Base-by-base conservation (phyloP, 2,797 vertebrate genomes). In the Cephalopachus bancanus region DNA sequence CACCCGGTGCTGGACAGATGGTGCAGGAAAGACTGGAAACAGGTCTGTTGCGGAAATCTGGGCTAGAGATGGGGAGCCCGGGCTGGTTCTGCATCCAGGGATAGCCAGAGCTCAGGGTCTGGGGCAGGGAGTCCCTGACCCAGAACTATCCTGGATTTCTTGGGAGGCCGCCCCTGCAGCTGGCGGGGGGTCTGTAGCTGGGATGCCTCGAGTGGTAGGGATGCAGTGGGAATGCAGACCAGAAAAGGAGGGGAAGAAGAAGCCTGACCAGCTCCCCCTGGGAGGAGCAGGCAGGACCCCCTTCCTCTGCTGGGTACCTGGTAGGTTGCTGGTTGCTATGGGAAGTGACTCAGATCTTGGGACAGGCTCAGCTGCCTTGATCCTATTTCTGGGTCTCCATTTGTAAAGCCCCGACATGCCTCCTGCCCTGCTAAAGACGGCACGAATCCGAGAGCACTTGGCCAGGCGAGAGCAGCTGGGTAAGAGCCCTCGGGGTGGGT, bases 391-490 rank as follows among this genome's bases (percentile, higher is more conserved):
- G 3, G 64, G 1, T 79, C 76, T 69, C 1, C 0, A 53, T 49
- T 86, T 90, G 79, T 67, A 49, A 94, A 97, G 97, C 7, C 96
- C 92, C 0, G 89, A 97, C 83, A 10, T 97, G 79, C 20, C 90
- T 4, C 83, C 64, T 20, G 28, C 83, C 44, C 88, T 98, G 92
- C 97, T 98, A 93, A 98, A 97, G 97, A 98, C 83, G 0, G 86
- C 95, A 0, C 97, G 76, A 1, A 4, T 97, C 74, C 91, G 72
- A 71, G 95, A 98, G 74, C 80, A 83, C 8, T n/a, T 97, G 91
- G 97, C 95, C 87, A 98, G 95, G 91, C 98, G 71, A 91, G 96
- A 97, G 9, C 84, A 87, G 22, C 96, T 97, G 91, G 98, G 98
- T 99, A 98, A 85, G 97, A 93, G 59, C 62, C 65, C 0, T 37